A percentile compares a stretch with the other conserved stretches of the same genome.
Evolutionary conservation across 2,797 vertebrate species (phyloP).

Genomic region (Rhinoraja longicauda): DNA sequence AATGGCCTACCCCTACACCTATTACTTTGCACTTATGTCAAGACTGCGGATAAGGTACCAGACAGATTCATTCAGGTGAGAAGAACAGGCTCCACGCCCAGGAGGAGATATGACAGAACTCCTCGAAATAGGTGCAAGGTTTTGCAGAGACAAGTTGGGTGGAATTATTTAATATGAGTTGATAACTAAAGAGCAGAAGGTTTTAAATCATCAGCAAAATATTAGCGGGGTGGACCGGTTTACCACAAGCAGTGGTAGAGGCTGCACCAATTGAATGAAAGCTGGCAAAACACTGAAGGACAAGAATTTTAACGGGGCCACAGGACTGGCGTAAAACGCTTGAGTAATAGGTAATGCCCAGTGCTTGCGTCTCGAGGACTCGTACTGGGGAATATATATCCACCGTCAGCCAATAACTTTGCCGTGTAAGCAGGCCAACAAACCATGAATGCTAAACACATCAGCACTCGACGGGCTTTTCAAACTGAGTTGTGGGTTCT

Average conservation of each 20-base stretch:
- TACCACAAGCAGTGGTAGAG: neutral
- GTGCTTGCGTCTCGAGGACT: neutral
- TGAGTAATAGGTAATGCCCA: neutral
- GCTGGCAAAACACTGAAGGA: neutral
- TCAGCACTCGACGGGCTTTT: neutral
- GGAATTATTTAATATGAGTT: neutral
- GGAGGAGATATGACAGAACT: neutral
- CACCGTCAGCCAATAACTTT: neutral
- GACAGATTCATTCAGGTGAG: neutral
- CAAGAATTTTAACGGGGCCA: neutral
- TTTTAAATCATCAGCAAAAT: neutral
- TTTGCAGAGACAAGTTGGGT: neutral
- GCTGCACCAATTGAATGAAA: neutral
- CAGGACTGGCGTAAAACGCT: neutral
- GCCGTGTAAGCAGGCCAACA: neutral
- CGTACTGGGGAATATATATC: too few relatives aligned
- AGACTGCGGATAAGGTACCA: neutral
- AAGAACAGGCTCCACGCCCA: too few relatives aligned
- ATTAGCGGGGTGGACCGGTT: neutral
- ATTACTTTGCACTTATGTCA: too few relatives aligned
- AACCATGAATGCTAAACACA: neutral
- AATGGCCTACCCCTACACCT: too few relatives aligned
- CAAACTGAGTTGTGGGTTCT: neutral
- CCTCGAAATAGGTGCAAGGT: neutral
- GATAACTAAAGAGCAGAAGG: neutral